phyloP scores from a whole-genome alignment of 2,113 vertebrate genomes.

The Pterophyllum scalare region DNA sequence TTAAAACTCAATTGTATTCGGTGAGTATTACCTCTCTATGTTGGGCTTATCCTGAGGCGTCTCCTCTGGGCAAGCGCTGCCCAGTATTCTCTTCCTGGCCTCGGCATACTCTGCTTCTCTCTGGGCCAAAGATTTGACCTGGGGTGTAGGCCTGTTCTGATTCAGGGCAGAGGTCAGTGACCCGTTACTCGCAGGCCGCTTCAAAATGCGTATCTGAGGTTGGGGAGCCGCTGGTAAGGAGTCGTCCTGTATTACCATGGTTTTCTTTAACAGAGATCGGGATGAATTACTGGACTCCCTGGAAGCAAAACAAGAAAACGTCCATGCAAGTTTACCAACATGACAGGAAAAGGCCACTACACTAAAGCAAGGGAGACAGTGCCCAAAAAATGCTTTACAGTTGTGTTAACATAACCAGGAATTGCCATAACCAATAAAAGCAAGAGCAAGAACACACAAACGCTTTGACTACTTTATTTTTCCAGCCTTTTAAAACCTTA shows the following conservation, averaged over 20 bases:
- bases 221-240: conserved; percentile 89
- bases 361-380: background rate
- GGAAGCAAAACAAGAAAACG: background rate
- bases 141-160: conserved; percentile 86
- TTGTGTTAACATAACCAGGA: background rate
- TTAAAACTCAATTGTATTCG: background rate
- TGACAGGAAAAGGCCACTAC: background rate
- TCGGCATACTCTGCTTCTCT: conserved; percentile 96
- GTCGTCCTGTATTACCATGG: conserved; percentile 95
- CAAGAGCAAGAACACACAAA: background rate
- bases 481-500: conserved; percentile 66
- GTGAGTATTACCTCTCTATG: conserved; percentile 83
- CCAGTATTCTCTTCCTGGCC: conserved; percentile 94
- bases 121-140: conserved; percentile 94
- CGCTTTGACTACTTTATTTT: background rate
- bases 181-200: conserved; percentile 93
- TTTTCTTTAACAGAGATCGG: conserved; percentile 86
- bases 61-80: conserved; percentile 94
- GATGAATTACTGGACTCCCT: conserved; percentile 86
- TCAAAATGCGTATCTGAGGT: conserved; percentile 96
- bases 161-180: conserved; percentile 83
- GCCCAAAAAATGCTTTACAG: background rate
- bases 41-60: conserved; percentile 90
- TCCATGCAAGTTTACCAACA: background rate
- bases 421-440: background rate